phyloP scores from a whole-genome alignment of 2,113 vertebrate species.

The Nothobranchius furzeri region DNA sequence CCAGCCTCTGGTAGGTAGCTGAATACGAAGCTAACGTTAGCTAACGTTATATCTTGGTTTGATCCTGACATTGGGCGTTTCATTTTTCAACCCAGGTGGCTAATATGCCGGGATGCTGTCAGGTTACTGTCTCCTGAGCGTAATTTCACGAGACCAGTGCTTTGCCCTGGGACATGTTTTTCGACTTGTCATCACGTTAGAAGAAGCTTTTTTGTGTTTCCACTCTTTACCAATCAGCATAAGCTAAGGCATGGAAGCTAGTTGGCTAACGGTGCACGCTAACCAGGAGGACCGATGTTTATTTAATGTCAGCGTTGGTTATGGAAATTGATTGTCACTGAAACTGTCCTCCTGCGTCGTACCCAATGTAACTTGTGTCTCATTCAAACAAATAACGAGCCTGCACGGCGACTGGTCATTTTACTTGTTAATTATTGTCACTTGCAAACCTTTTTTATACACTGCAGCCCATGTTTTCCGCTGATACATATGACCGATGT shows the following conservation, averaged over 20 bases:
- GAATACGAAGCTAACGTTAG: slow-evolving; percentile 58
- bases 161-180: slow-evolving; percentile 26
- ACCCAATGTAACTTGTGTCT: background rate
- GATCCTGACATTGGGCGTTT: slow-evolving; percentile 58
- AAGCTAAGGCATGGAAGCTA: slow-evolving; percentile 59
- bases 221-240: slow-evolving; percentile 23
- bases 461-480: no score
- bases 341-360: background rate
- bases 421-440: background rate
- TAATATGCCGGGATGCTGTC: slow-evolving; percentile 31
- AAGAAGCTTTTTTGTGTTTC: slow-evolving; percentile 33
- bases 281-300: slow-evolving; percentile 18
- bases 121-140: background rate
- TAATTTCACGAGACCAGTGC: background rate
- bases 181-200: slow-evolving; percentile 47
- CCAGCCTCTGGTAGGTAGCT: slow-evolving; percentile 64
- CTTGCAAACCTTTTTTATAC: background rate
- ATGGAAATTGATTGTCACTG: background rate
- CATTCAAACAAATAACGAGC: background rate
- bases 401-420: slow-evolving; percentile 3
- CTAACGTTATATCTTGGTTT: slow-evolving; percentile 52
- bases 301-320: slow-evolving; percentile 7
- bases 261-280: slow-evolving; percentile 52
- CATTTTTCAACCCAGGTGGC: slow-evolving; percentile 37
- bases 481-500: no score